A percentile compares a stretch with the other conserved stretches of the same genome.
phyloP scores from a whole-genome alignment of 2,888 invertebrate species.

The Caenorhabditis sp. region DNA sequence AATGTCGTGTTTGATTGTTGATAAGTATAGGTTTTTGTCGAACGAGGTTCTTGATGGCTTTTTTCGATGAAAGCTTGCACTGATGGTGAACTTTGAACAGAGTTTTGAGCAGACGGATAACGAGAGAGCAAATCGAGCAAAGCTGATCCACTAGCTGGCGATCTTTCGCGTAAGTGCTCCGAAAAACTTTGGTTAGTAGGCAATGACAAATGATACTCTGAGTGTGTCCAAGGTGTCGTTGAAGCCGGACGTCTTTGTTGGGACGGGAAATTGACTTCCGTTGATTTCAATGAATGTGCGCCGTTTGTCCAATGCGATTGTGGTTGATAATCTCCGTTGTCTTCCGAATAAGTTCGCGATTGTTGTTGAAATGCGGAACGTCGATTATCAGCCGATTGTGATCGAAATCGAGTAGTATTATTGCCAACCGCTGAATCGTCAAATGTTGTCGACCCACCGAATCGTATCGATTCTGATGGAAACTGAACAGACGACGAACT shows the following conservation, averaged over 20 bases:
- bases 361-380: conserved; percentile 33
- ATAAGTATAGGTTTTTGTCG: conserved; percentile 22
- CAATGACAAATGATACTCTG: conserved; percentile 35
- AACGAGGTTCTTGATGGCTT: conserved; percentile 18
- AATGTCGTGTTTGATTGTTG: conserved; percentile 32
- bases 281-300: conserved; percentile 8
- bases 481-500: conserved; percentile 43
- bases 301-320: conserved; percentile 26
- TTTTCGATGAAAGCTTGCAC: conserved; percentile 33
- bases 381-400: conserved; percentile 38
- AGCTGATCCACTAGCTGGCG: conserved; percentile 57
- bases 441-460: conserved; percentile 17
- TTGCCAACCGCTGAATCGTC: conserved; percentile 2
- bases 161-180: conserved; percentile 56
- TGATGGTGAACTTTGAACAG: conserved; percentile 41
- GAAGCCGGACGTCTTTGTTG: conserved; percentile 36
- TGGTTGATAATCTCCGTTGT: conserved; percentile 13
- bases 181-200: conserved; percentile 30
- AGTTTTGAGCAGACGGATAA: conserved; percentile 52
- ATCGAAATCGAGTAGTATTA: conserved; percentile 36
- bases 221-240: conserved; percentile 37
- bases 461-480: conserved; percentile 40
- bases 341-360: conserved; percentile 36
- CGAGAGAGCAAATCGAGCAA: conserved; percentile 55
- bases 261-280: conserved; percentile 41